phyloP scores from a whole-genome alignment of 1,140 invertebrate genomes.

The Calliphora vicina region DNA sequence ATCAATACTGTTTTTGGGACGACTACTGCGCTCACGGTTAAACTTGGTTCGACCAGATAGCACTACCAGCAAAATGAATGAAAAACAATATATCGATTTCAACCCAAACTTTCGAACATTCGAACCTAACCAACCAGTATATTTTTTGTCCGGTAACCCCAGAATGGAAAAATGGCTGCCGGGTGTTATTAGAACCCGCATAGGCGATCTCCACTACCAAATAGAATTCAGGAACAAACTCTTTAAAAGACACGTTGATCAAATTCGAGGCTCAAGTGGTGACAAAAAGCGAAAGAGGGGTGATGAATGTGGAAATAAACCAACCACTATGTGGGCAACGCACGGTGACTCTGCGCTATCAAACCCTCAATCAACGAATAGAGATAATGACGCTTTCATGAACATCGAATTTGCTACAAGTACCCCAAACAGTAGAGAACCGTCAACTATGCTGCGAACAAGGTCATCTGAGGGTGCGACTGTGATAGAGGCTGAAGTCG shows the following conservation, averaged over 20 bases:
- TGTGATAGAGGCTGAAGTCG: background rate
- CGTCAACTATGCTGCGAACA: background rate
- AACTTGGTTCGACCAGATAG: background rate
- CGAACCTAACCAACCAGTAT: background rate
- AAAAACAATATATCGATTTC: background rate
- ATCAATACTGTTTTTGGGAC: background rate
- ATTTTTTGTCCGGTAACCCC: constrained; percentile 7
- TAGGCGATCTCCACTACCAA: too few species aligned
- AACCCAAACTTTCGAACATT: background rate
- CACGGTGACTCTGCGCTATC: background rate
- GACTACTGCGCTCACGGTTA: constrained; percentile 1
- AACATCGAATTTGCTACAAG: background rate
- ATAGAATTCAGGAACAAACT: background rate
- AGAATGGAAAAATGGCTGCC: constrained; percentile 11
- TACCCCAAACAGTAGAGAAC: background rate
- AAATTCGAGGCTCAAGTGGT: background rate
- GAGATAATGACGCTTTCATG: background rate
- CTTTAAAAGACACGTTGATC: constrained; percentile 16
- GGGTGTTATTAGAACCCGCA: background rate
- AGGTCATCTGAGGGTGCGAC: background rate
- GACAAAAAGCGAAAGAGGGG: background rate
- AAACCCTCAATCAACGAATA: background rate
- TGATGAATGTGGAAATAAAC: background rate
- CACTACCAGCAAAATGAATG: background rate
- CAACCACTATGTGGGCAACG: background rate